Evolutionary conservation across 2,797 vertebrate genomes (phyloP).

Genomic region (Cossypha heuglini): DNA sequence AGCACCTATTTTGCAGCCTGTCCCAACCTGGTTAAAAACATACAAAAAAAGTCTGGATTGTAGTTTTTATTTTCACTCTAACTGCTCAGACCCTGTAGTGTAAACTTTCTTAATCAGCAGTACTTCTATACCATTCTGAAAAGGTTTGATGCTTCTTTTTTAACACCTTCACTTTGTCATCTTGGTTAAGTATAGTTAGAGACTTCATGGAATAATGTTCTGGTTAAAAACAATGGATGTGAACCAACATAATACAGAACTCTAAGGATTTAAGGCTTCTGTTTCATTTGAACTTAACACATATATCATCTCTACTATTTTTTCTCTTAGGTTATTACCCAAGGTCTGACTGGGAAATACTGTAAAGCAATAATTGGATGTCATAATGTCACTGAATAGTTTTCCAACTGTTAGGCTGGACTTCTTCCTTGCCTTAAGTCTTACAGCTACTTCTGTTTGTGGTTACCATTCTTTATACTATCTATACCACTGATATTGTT

Average conservation of each 20-base stretch:
- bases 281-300: background rate
- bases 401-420: background rate
- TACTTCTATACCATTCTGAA: background rate
- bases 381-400: background rate
- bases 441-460: background rate
- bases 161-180: background rate
- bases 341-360: background rate
- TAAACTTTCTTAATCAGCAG: background rate
- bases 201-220: background rate
- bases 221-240: background rate
- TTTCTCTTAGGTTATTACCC: background rate
- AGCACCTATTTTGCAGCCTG: background rate
- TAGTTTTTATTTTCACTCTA: background rate
- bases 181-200: background rate
- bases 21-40: background rate
- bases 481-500: background rate
- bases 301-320: background rate
- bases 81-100: background rate
- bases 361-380: background rate
- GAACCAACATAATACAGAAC: background rate
- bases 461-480: background rate
- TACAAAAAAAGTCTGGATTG: background rate
- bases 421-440: background rate
- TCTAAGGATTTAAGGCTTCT: background rate
- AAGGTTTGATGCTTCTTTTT: background rate